phyloP scores from a whole-genome alignment of 2,797 vertebrate species.

The Paramormyrops hopkinsi region DNA sequence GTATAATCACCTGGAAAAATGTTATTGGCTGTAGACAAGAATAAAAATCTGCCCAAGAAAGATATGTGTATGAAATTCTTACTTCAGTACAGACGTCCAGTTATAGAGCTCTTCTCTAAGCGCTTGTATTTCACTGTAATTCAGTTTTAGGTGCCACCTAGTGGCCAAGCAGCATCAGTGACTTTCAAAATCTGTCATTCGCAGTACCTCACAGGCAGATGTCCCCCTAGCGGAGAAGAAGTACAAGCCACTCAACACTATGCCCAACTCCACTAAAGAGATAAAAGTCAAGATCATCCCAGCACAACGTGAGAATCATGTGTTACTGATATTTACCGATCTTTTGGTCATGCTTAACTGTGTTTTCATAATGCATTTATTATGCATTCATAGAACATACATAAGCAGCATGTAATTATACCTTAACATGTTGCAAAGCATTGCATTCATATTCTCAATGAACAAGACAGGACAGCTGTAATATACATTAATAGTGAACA shows the following conservation, averaged over 20 bases:
- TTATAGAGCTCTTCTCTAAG: background rate
- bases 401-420: background rate
- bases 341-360: background rate
- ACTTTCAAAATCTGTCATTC: background rate
- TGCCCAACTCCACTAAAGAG: conserved; percentile 84
- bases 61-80: background rate
- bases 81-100: background rate
- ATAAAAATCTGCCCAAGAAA: background rate
- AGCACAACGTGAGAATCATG: conserved; percentile 70
- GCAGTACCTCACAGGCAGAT: conserved; percentile 46
- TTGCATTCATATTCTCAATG: background rate
- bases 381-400: background rate
- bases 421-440: background rate
- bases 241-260: conserved; percentile 89
- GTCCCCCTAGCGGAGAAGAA: conserved; percentile 80
- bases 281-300: conserved; percentile 97
- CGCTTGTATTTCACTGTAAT: background rate
- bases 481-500: background rate
- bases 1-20: background rate
- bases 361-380: background rate
- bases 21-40: background rate
- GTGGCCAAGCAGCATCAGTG: background rate
- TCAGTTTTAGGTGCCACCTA: background rate
- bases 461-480: background rate
- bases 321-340: background rate